Conservation (phyloP, 53 echinoderm and acorn worm genomes). For the Echinometra lucunter region DNA sequence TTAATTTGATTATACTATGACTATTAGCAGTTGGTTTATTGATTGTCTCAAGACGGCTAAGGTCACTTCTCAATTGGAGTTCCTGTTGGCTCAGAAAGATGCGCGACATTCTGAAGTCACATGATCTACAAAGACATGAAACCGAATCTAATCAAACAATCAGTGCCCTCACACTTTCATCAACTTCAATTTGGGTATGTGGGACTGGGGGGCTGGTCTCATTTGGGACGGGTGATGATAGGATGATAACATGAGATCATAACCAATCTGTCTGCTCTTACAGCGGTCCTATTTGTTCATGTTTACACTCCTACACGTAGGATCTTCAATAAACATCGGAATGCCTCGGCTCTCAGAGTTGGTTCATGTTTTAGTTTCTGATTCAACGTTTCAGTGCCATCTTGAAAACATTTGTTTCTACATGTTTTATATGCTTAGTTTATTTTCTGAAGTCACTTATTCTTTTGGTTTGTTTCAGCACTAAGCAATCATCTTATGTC, state of each 20-base stretch:
- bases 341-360: not conserved
- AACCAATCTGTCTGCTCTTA: conserved; percentile 17
- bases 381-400: not conserved
- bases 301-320: conserved; percentile 26
- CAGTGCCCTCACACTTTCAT: conserved; percentile 34
- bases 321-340: conserved; percentile 48
- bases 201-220: conserved; percentile 26
- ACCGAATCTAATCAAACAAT: conserved; percentile 60
- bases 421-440: not conserved
- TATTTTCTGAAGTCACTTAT: too few species aligned
- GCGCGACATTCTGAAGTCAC: not conserved
- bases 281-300: not conserved
- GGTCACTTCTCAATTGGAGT: not conserved
- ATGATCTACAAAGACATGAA: conserved; percentile 15
- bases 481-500: too few species aligned
- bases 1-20: not conserved
- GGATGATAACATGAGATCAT: conserved; percentile 28
- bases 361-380: not conserved
- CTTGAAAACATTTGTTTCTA: not conserved
- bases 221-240: not conserved
- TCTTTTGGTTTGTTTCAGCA: too few species aligned
- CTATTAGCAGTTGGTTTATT: not conserved
- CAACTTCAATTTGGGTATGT: conserved; percentile 46
- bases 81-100: not conserved
- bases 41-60: not conserved